Percentiles rank a stretch among this genome's conserved stretches.
phyloP scores from a whole-genome alignment of 2,888 invertebrate genomes.

The Dynastes maya region DNA sequence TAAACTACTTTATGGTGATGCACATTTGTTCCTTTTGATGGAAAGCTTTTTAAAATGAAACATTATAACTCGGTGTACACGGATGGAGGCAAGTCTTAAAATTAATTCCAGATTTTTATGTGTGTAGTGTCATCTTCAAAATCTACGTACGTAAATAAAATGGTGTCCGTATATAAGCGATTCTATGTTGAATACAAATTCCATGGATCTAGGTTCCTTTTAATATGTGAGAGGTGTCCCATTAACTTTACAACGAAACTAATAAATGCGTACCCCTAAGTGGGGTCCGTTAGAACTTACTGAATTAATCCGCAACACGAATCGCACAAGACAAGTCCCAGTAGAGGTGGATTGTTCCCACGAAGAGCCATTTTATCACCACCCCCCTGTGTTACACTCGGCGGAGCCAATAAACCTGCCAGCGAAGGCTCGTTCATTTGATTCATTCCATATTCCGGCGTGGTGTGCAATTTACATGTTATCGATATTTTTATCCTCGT shows the following conservation, averaged over 20 bases:
- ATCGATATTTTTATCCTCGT: slow-evolving; percentile 71
- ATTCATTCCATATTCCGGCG: slow-evolving; percentile 70
- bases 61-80: no score
- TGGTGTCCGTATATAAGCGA: no score
- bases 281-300: slow-evolving; percentile 53
- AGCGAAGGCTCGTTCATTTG: slow-evolving; percentile 68
- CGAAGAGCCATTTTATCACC: slow-evolving; percentile 70
- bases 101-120: no score
- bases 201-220: no score
- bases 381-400: slow-evolving; percentile 64
- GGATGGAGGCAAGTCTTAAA: no score
- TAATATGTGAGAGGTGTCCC: not conserved
- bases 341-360: slow-evolving; percentile 67
- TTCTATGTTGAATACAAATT: no score
- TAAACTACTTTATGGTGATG: no score
- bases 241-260: slow-evolving; percentile 45
- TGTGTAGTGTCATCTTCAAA: no score
- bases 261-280: slow-evolving; percentile 55
- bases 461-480: slow-evolving; percentile 70
- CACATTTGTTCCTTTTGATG: no score
- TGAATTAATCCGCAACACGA: slow-evolving; percentile 64
- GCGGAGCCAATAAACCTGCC: slow-evolving; percentile 69
- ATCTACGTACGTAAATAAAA: no score
- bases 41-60: no score
- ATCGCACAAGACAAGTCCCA: slow-evolving; percentile 67